phyloP scores from a whole-genome alignment of 2,113 vertebrate genomes.

The Microtus montanus region DNA sequence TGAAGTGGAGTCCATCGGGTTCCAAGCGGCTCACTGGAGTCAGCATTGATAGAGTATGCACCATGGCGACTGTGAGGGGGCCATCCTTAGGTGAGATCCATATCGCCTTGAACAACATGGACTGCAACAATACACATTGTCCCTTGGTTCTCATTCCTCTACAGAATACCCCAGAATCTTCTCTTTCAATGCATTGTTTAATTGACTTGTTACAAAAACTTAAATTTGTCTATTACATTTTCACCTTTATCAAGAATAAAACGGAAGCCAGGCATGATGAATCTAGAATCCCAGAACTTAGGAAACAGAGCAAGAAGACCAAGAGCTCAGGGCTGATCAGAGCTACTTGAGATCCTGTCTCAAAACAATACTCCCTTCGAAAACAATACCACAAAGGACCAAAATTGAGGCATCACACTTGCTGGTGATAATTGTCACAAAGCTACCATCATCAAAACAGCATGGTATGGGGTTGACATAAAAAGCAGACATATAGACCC shows the following conservation, averaged over 20 bases:
- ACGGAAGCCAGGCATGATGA: background rate
- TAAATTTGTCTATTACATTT: background rate
- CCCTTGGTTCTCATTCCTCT: background rate
- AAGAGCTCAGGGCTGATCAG: background rate
- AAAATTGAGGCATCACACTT: background rate
- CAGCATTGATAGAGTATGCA: background rate
- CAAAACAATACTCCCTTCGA: background rate
- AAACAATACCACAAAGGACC: background rate
- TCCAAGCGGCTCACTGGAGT: background rate
- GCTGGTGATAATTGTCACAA: background rate
- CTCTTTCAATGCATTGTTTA: background rate
- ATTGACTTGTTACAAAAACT: conserved; percentile 19
- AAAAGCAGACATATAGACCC: background rate
- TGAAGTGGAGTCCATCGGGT: conserved; percentile 7
- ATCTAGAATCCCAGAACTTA: background rate
- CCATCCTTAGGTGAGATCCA: background rate
- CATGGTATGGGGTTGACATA: background rate
- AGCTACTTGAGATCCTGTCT: background rate
- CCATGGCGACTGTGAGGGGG: background rate
- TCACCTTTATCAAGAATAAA: background rate
- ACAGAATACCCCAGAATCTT: background rate
- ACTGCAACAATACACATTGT: background rate
- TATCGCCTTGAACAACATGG: background rate
- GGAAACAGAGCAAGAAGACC: background rate
- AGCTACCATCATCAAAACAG: background rate